Evolutionary conservation across 2,888 invertebrate genomes (phyloP).

Genomic region (Drosophila atripex): DNA sequence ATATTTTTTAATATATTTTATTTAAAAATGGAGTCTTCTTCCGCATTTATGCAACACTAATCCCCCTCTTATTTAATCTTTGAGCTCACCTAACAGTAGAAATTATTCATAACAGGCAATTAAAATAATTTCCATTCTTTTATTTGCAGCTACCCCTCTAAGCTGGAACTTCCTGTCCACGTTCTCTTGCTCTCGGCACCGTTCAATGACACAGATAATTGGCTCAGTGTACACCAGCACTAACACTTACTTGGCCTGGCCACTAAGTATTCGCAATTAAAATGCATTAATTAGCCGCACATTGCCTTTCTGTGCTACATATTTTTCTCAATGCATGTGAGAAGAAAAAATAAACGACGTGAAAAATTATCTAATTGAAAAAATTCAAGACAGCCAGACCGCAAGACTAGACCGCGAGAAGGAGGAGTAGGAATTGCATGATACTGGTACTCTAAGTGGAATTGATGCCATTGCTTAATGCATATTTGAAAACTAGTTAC

Average conservation of each 20-base stretch:
- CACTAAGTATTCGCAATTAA: constrained; percentile 59
- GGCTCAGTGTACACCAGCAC: constrained; percentile 39
- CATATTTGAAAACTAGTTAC: constrained; percentile 48
- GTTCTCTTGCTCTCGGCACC: constrained; percentile 54
- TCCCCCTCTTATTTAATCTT: constrained; percentile 3
- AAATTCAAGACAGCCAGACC: constrained; percentile 21
- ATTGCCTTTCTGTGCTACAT: constrained; percentile 71
- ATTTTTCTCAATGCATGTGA: constrained; percentile 42
- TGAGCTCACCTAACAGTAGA: constrained; percentile 33
- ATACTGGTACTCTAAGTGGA: constrained; percentile 19
- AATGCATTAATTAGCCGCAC: constrained; percentile 71
- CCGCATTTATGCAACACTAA: constrained; percentile 12
- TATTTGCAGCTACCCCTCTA: constrained; percentile 23
- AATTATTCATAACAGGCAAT: constrained; percentile 31
- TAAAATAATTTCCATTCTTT: constrained; percentile 37
- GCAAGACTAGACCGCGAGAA: constrained; percentile 12
- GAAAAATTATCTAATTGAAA: constrained; percentile 65
- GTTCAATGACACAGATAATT: constrained; percentile 76
- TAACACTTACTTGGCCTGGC: constrained; percentile 21
- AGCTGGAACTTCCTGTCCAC: constrained; percentile 63
- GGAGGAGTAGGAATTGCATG: constrained; percentile 36
- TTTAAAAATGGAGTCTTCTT: neutral
- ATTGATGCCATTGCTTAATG: constrained; percentile 50
- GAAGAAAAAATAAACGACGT: constrained; percentile 30
- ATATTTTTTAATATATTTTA: neutral